These are phyloP conservation scores for Nasonovia ribisnigri DNA, from an alignment of 2,888 invertebrate species.

Conservation along the genomic window DNA sequence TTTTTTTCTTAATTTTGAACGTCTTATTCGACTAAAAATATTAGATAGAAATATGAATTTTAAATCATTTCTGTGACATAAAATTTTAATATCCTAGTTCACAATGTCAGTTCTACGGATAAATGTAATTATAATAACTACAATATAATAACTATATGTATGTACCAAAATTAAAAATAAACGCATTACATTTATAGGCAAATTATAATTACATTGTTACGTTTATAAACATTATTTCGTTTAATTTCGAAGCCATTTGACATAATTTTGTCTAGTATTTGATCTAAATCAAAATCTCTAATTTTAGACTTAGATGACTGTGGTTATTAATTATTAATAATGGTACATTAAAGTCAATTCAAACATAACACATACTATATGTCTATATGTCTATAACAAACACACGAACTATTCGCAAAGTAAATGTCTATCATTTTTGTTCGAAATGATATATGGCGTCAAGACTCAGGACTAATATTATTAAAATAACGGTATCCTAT, in stretches of 20 bases:
- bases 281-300: not conserved
- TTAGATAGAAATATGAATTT: not conserved
- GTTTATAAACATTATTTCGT: not conserved
- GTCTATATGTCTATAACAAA: not conserved
- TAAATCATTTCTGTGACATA: not conserved
- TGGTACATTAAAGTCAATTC: not conserved
- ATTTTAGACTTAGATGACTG: not conserved
- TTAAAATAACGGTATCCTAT: not conserved
- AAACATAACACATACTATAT: not conserved
- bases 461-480: not conserved
- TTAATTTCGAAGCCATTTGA: not conserved
- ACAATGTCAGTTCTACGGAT: too few relatives aligned
- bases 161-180: not conserved
- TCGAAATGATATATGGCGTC: not conserved
- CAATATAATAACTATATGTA: too few relatives aligned
- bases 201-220: not conserved
- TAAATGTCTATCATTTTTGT: not conserved
- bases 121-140: too few relatives aligned
- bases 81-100: too few relatives aligned
- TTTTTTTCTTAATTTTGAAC: too few relatives aligned
- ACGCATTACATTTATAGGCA: not conserved
- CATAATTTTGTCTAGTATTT: not conserved
- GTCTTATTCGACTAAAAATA: too few relatives aligned
- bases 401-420: not conserved
- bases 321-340: not conserved